Evolutionary conservation across 1,140 invertebrate genomes (phyloP).

Genomic region (Phortica variegata): DNA sequence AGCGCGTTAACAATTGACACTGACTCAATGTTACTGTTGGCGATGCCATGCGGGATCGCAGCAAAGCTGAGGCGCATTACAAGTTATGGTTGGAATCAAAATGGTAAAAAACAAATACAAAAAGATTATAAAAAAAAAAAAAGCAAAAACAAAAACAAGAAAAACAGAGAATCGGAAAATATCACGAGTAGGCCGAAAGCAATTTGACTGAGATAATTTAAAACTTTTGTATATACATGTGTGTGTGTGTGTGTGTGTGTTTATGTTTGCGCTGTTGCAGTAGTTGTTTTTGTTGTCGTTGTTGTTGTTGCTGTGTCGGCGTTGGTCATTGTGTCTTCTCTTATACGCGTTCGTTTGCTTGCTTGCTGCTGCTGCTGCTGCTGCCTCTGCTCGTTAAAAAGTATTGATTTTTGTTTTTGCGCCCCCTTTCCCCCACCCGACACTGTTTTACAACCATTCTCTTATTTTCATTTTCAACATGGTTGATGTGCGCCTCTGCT

Average conservation of each 20-base stretch:
- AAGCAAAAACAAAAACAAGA: slow-evolving; percentile 8
- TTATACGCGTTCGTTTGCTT: slow-evolving; percentile 12
- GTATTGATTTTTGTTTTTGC: too few relatives aligned
- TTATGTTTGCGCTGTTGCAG: slow-evolving; percentile 33
- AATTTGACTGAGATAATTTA: slow-evolving; percentile 49
- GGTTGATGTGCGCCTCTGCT: too few relatives aligned
- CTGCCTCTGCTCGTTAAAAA: too few relatives aligned
- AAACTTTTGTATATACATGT: slow-evolving; percentile 17
- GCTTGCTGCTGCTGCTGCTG: slow-evolving; percentile 12
- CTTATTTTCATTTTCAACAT: too few relatives aligned
- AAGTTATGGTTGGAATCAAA: slow-evolving; percentile 26
- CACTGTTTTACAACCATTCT: too few relatives aligned
- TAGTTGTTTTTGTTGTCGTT: slow-evolving; percentile 35
- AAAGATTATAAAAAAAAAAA: background rate
- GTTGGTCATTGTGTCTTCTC: slow-evolving; percentile 9
- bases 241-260: slow-evolving; percentile 21
- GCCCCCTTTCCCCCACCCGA: too few relatives aligned
- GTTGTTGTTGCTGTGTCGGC: slow-evolving; percentile 15
- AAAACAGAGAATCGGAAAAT: slow-evolving; percentile 14
- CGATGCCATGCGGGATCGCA: slow-evolving; percentile 2
- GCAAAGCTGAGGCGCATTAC: slow-evolving; percentile 23
- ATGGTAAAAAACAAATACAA: slow-evolving; percentile 6
- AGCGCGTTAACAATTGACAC: slow-evolving; percentile 16
- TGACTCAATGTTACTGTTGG: background rate
- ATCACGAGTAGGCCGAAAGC: slow-evolving; percentile 54